Base-by-base conservation (phyloP, 2,113 vertebrate species). In the Arothron firmamentum region DNA sequence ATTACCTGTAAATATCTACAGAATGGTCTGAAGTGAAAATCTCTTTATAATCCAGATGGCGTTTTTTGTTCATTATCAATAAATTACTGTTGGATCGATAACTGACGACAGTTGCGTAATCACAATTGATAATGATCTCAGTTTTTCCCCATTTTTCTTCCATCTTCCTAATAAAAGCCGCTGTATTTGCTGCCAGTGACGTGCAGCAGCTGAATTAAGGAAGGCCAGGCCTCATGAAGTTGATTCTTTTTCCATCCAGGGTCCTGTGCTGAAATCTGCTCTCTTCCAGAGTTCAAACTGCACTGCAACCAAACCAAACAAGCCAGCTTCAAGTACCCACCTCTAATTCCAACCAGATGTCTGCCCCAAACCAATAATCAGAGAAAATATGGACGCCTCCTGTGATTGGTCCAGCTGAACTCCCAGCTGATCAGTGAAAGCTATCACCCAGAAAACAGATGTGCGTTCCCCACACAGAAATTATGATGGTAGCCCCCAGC, bases 341-440 rank as follows among this genome's bases (percentile, higher is more conserved):
- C 75, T 41, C 64, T 87, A 85, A 91, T 76, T 51, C 42, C 58
- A 74, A 80, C 75, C 90, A 91, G 86, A 90, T 90, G 90, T 85
- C 72, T 79, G 71, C 81, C 69, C 78, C 62, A 62, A 45, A 18
- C 77, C 74, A 70, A 81, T 74, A 79, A 79, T 54, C 72, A 59
- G 61, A 58, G 77, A 83, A 81, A 85, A 78, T 34, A 65, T 61
- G 71, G 75, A 72, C 66, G 65, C 67, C 43, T 59, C 42, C 54
- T 77, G 16, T 8, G 56, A 80, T 81, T 79, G 78, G 77, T 69
- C 52, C 31, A 55, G 19, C 12, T 31, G 23, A 58, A 57, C 74
- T 58, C 75, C 78, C 77, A 84, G 79, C 77, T 80, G 84, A 87
- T 88, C 83, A 67, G 70, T 69, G 79, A 79, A 77, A 85, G 79